Evolutionary conservation across 2,888 invertebrate genomes (phyloP).

Genomic region (Aromia moschata): DNA sequence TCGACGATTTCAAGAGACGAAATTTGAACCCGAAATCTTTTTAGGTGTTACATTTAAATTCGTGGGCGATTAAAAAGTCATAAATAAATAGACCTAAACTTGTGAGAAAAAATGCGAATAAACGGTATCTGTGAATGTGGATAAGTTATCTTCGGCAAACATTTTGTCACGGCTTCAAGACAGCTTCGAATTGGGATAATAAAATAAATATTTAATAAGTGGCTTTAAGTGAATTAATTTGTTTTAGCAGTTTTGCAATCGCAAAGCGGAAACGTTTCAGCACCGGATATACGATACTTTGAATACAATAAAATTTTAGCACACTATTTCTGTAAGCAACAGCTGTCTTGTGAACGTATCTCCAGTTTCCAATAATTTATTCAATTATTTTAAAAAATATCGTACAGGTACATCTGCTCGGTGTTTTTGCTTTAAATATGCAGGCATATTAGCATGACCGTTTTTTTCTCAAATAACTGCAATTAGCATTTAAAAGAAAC

Average conservation of each 20-base stretch:
- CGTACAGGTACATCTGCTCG: background rate
- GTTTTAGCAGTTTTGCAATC: background rate
- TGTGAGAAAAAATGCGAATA: too few relatives aligned
- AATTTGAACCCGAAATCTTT: too few relatives aligned
- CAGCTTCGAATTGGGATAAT: too few relatives aligned
- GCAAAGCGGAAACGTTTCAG: background rate
- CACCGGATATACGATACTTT: background rate
- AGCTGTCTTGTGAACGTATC: background rate
- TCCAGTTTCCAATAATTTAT: background rate
- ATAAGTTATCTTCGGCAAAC: too few relatives aligned
- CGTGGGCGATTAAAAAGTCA: too few relatives aligned
- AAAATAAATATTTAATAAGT: background rate
- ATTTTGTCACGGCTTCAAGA: too few relatives aligned
- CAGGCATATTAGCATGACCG: background rate
- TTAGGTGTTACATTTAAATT: too few relatives aligned
- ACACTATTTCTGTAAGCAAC: background rate
- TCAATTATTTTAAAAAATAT: background rate
- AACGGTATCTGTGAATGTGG: too few relatives aligned
- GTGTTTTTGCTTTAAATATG: background rate
- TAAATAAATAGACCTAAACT: too few relatives aligned
- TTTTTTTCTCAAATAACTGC: background rate
- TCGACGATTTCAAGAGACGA: too few relatives aligned
- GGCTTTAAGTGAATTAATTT: background rate
- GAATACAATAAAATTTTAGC: conserved; percentile 2
- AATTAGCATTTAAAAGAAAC: background rate